Conservation (phyloP, 2,113 vertebrate genomes). For the Bubo blakistoni region DNA sequence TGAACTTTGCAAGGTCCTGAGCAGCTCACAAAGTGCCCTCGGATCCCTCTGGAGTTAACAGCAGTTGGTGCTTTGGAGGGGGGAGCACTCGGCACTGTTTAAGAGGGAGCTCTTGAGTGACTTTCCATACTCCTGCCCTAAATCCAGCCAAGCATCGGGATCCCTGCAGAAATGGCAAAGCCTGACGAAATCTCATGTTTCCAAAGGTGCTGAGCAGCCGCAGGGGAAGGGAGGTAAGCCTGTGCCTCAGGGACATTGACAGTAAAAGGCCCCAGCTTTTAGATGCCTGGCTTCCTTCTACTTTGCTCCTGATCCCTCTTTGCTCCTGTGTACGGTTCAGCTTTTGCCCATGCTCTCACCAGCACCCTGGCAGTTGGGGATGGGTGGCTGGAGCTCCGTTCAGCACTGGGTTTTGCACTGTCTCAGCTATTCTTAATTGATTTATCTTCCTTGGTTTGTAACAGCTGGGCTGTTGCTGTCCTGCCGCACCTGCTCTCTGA, state of each 20-base stretch:
- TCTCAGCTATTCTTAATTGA: background rate
- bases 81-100: background rate
- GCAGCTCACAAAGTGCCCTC: background rate
- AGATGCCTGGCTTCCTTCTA: rapidly evolving
- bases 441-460: background rate
- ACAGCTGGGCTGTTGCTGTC: background rate
- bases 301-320: background rate
- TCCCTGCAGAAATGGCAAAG: background rate
- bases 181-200: background rate
- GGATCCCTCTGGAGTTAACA: background rate
- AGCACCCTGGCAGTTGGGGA: background rate
- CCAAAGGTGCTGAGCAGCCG: background rate
- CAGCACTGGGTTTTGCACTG: background rate
- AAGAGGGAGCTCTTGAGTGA: background rate
- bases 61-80: background rate
- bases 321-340: rapidly evolving
- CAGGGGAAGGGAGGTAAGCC: background rate
- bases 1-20: background rate
- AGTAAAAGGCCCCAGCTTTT: background rate
- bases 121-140: background rate
- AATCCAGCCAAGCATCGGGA: background rate
- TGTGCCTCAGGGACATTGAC: background rate
- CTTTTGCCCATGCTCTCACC: background rate
- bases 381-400: background rate
- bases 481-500: background rate